Evolutionary conservation across 2,888 invertebrate genomes (phyloP).

Genomic region (Graphium colonna): DNA sequence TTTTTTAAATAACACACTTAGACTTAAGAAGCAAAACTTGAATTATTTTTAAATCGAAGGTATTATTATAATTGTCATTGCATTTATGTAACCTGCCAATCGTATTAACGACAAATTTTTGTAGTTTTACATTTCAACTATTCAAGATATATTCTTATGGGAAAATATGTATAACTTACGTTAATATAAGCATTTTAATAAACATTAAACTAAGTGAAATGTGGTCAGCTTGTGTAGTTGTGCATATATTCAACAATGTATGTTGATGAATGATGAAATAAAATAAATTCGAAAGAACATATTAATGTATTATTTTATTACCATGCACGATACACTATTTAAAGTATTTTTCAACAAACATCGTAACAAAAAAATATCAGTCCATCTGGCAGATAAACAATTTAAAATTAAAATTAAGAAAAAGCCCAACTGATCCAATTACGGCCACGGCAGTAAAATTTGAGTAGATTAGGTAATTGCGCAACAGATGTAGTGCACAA

Average conservation of each 20-base stretch:
- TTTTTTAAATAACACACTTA: background rate
- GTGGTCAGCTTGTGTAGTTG: background rate
- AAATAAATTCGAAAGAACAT: background rate
- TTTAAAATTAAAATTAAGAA: slow-evolving; percentile 3
- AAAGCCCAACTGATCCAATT: too few relatives aligned
- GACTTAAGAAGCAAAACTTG: background rate
- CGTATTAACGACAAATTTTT: background rate
- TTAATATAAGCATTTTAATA: too few relatives aligned
- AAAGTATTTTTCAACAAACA: too few relatives aligned
- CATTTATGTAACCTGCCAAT: slow-evolving; percentile 10
- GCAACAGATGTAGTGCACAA: too few relatives aligned
- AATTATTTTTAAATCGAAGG: slow-evolving; percentile 12
- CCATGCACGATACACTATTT: too few relatives aligned
- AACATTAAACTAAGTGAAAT: background rate
- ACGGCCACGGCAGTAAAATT: too few relatives aligned
- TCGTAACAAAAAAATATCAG: too few relatives aligned
- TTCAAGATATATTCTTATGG: background rate
- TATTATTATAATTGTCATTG: slow-evolving; percentile 12
- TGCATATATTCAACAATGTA: background rate
- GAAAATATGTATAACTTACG: too few relatives aligned
- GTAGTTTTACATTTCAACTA: background rate
- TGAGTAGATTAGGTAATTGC: too few relatives aligned
- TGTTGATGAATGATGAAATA: background rate
- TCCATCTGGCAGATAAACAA: slow-evolving; percentile 1
- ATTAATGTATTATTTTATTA: background rate